phyloP scores from a whole-genome alignment of 2,888 invertebrate genomes.

The Chaitophorus viminalis region DNA sequence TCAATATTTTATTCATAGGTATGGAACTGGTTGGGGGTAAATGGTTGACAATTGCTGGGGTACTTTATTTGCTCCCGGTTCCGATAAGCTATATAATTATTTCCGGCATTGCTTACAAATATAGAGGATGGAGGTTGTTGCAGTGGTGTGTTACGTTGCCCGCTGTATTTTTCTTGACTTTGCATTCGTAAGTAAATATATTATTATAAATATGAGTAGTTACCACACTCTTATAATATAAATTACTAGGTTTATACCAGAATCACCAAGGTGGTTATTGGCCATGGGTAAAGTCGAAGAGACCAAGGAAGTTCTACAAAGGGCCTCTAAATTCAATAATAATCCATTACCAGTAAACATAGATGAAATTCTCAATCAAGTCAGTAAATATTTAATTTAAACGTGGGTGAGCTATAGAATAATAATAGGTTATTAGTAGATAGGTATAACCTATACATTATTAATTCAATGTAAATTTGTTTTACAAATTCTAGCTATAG shows the following conservation, averaged over 20 bases:
- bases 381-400: slow-evolving; percentile 60
- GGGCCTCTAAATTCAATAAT: slow-evolving; percentile 76
- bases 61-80: slow-evolving; percentile 82
- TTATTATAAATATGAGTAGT: not conserved
- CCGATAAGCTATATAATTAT: slow-evolving; percentile 80
- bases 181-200: slow-evolving; percentile 70
- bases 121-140: slow-evolving; percentile 79
- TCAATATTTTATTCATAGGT: slow-evolving; percentile 67
- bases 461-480: too few relatives aligned
- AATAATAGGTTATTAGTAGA: too few relatives aligned
- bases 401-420: too few relatives aligned
- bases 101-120: slow-evolving; percentile 76
- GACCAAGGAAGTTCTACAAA: slow-evolving; percentile 74
- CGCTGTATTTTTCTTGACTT: slow-evolving; percentile 74
- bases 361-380: slow-evolving; percentile 76
- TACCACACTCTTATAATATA: slow-evolving; percentile 11
- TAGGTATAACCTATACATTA: too few relatives aligned
- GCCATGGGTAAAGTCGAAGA: slow-evolving; percentile 79
- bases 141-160: slow-evolving; percentile 80
- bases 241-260: slow-evolving; percentile 76
- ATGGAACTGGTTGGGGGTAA: slow-evolving; percentile 83
- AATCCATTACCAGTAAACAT: slow-evolving; percentile 75
- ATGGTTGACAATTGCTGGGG: slow-evolving; percentile 83
- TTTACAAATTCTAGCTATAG: too few relatives aligned
- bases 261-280: slow-evolving; percentile 82